Evolutionary conservation across 2,888 invertebrate genomes (phyloP), one percentile per base, ranked within the genome.

Genomic region (Pilophorus perplexus): DNA sequence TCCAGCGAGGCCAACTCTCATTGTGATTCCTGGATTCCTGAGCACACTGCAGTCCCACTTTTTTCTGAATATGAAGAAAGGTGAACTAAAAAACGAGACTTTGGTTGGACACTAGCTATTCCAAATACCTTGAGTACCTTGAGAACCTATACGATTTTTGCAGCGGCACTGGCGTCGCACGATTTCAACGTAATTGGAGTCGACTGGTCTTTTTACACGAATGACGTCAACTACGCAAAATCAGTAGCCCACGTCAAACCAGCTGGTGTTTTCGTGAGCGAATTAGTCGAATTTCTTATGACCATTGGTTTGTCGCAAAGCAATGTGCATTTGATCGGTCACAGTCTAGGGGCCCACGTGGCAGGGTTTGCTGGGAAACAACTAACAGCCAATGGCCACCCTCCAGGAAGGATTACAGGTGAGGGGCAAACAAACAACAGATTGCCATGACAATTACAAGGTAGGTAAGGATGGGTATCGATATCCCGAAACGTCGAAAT

Each of bases 291-390:
- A 14, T 70, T 64, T 59, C 40, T 70, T 37, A 37, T 69, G 6
- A 16, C 52, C 42, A 22, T 33, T 1, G 57, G 60, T n/a, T 22
- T 64, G 8, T 28, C 50, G 18, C 14, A 20, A 6, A 14, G 37
- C 0, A 20, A 44, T 12, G 23, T 68, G n/a, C 67, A 68, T 27
- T 14, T 68, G n/a, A 25, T 67, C 4, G 67, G 66, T 4, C 67
- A 64, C 46, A 67, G 66, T 59, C 55, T 69, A 18, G 71, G 67
- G 12, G 71, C 71, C 16, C 71, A 71, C 42, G 68, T 71, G 0
- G 37, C 67, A 6, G 68, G 69, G 6, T 69, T 66, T 23, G 68
- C 69, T 12, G 69, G 67, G 12, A 62, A 64, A 14, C 8, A 23
- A 10, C 48, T 68, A 25, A 62, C 57, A 5, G 40, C 37, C 23